These are phyloP conservation scores for Corapipo altera DNA, from an alignment of 2,113 vertebrate species.

Conservation along the genomic window DNA sequence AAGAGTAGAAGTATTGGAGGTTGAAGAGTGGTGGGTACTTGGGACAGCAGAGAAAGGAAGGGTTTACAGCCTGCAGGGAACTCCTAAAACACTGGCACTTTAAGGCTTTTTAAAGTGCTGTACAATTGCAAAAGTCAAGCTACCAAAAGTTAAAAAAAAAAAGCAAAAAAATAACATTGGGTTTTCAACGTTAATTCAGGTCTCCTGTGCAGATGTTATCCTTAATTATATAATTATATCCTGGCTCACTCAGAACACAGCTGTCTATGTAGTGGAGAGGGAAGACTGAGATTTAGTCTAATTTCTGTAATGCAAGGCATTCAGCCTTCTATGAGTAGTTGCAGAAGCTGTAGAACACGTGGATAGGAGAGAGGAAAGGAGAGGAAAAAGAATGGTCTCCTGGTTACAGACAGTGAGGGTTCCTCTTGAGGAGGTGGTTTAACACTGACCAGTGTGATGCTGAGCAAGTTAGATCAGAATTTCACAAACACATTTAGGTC, in stretches of 20 bases:
- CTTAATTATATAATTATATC: slow-evolving; percentile 32
- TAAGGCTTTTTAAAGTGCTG: not conserved
- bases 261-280: not conserved
- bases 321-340: not conserved
- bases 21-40: not conserved
- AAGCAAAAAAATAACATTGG: not conserved
- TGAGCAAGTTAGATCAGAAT: not conserved
- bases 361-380: not conserved
- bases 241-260: not conserved
- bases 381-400: not conserved
- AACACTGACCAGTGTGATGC: not conserved
- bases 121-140: not conserved
- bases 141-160: slow-evolving; percentile 1
- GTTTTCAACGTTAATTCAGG: slow-evolving; percentile 1
- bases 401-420: not conserved
- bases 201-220: slow-evolving; percentile 38
- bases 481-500: not conserved
- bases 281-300: not conserved
- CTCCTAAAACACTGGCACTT: not conserved
- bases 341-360: not conserved
- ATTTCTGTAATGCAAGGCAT: not conserved
- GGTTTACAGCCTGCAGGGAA: not conserved
- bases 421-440: not conserved
- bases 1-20: not conserved
- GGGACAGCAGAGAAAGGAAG: not conserved